Conservation (phyloP, 2,888 invertebrate species). For the Arrhopalites spinosus region DNA sequence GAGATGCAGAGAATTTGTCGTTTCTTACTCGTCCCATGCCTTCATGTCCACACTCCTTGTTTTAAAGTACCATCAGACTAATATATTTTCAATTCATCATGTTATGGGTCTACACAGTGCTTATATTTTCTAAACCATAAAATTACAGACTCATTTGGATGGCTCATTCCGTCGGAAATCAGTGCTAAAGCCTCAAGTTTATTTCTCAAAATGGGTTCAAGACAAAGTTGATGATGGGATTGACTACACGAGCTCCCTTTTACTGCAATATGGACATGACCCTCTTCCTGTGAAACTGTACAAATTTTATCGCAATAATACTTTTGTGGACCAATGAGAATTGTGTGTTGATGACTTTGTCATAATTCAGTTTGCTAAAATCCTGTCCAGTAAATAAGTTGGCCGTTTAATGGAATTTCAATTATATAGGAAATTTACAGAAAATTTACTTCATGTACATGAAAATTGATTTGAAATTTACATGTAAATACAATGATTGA, state of each 20-base stretch:
- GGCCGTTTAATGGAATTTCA: too few relatives aligned
- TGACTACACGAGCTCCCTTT: slow-evolving; percentile 45
- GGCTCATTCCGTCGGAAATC: slow-evolving; percentile 47
- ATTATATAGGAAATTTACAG: too few relatives aligned
- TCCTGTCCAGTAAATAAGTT: too few relatives aligned
- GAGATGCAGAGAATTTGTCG: slow-evolving; percentile 43
- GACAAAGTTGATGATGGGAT: slow-evolving; percentile 44
- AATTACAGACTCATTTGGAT: slow-evolving; percentile 44
- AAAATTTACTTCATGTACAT: too few relatives aligned
- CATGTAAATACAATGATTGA: too few relatives aligned
- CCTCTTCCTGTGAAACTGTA: slow-evolving; percentile 46
- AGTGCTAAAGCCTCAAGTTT: slow-evolving; percentile 26
- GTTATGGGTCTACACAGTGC: too few relatives aligned
- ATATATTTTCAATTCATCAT: too few relatives aligned
- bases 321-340: too few relatives aligned
- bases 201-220: slow-evolving; percentile 37
- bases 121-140: too few relatives aligned
- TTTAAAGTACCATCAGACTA: slow-evolving; percentile 41
- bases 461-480: too few relatives aligned
- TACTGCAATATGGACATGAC: slow-evolving; percentile 36
- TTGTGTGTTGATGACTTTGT: too few relatives aligned
- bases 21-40: slow-evolving; percentile 46
- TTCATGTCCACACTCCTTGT: slow-evolving; percentile 41
- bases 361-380: too few relatives aligned
- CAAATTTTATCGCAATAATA: slow-evolving; percentile 29